Base-by-base conservation (phyloP, 2,797 vertebrate genomes). In the Anguilla marmorata region DNA sequence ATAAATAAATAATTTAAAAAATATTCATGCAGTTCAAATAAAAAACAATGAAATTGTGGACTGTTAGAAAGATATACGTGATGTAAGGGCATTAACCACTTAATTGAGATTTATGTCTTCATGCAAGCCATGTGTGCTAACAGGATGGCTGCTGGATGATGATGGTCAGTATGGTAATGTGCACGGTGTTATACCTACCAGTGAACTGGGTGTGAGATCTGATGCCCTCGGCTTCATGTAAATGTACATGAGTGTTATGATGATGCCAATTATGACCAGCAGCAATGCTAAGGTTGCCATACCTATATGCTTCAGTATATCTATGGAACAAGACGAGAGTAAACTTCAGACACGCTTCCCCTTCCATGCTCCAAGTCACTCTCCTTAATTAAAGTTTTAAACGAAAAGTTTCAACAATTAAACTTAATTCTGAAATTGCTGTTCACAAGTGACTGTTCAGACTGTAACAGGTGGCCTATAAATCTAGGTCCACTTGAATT, bases 171-270 rank as follows among this genome's bases (percentile, higher is more conserved):
- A 27, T 4, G 12, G 60, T 54, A 45, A 48, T 27, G 50, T 16
- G 52, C 66, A 11, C 41, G 14, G 45, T 24, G 21, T n/a, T 19
- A n/a, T 37, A 41, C 90, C 60, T 90, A 93, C 93, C 93, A 92
- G 89, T 8, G 45, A 2, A 16, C 37, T 24, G 24, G 92, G 92
- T 58, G 56, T 33, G 37, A 24, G n/a, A 19, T 83, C n/a, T 0
- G 66, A 74, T 8, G 19, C 72, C 72, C 30, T 84, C 45, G 48
- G 48, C 54, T n/a, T 89, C 3, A 85, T 33, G 24, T 88, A 76
- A 41, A 12, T 80, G 69, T 76, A 87, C 7, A 58, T 24, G 30
- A 58, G 1, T 7, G 12, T 27, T 30, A 91, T n/a, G 45, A 50
- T 4, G 50, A 89, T 21, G 27, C 21, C 86, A 24, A 79, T 27